Conservation (phyloP, 2,113 vertebrate genomes). For the Menidia beryllina region DNA sequence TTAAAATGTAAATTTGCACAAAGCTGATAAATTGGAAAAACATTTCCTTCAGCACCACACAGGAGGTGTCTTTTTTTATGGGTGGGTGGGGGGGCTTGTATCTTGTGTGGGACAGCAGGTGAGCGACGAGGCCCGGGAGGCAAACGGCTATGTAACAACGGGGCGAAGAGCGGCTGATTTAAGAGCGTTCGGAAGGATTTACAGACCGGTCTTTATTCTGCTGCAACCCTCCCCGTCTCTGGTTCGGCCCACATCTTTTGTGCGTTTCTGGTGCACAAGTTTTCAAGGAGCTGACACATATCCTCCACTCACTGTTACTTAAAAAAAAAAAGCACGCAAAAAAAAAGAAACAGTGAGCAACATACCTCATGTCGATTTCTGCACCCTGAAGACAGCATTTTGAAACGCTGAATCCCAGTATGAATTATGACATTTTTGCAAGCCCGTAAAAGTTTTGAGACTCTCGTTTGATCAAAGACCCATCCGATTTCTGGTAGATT, state of each 20-base stretch:
- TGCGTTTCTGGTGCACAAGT: constrained; percentile 36
- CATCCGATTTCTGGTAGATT: constrained; percentile 29
- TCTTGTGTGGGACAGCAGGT: constrained; percentile 40
- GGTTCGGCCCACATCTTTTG: constrained; percentile 19
- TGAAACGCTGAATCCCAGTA: constrained; percentile 40
- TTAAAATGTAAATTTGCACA: constrained; percentile 79
- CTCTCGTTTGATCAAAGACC: constrained; percentile 24
- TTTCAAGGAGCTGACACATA: constrained; percentile 50
- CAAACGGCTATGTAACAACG: constrained; percentile 39
- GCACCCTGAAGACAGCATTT: constrained; percentile 47
- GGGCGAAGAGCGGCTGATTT: constrained; percentile 40
- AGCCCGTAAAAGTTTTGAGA: constrained; percentile 31
- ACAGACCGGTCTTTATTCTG: constrained; percentile 22
- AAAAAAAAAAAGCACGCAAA: not conserved
- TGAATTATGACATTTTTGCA: constrained; percentile 34
- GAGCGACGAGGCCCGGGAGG: constrained; percentile 37
- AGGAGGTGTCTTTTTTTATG: constrained; percentile 43
- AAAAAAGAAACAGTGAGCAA: constrained; percentile 17
- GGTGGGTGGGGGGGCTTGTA: constrained; percentile 4
- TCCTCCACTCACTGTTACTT: constrained; percentile 5
- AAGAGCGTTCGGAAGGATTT: constrained; percentile 30
- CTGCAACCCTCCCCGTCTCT: constrained; percentile 17
- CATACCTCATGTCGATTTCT: constrained; percentile 40
- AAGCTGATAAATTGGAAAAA: constrained; percentile 68
- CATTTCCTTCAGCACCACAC: constrained; percentile 44